Base-by-base conservation (phyloP, 2,113 vertebrate species). In the Orcinus orca region DNA sequence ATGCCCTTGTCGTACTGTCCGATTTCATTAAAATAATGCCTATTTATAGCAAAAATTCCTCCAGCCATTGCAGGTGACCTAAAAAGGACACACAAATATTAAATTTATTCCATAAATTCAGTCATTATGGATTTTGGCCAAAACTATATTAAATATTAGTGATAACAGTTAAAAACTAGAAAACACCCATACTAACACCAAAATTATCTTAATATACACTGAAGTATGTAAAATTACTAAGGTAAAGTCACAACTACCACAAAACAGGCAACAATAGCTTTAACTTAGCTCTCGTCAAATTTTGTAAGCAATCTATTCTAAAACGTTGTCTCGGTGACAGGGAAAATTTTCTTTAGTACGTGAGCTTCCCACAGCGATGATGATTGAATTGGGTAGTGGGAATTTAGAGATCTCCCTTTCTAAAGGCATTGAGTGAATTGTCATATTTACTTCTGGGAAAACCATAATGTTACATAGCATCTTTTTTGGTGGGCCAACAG, bases 61-160 rank as follows among this genome's bases (percentile, higher is more conserved):
- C 99, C 99, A 10, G 99, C 99, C 99, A 99, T 99, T 25, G 99
- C 99, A 63, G 99, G 99, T 33, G 99, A 99, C 98, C 99, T 99
- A 92, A 97, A 97, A 95, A 33, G 12, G 41, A 20, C 26, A 31
- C 87, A 70, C 2, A 90, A 13, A 70, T 36, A 70, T 63, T 9
- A 0, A 38, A 41, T 20, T 31, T 7, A 85, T 81, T 95, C 89
- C 9, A 92, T 18, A 50, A 77, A 36, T 62, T 85, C 1, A 26
- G 11, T 67, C 68, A 63, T 89, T 33, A 3, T 6, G 21, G 89
- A 62, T 80, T 86, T 50, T 50, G 36, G 70, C 92, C 81, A 92
- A 89, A 85, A 68, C 44, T 29, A 74, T 38, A 65, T 38, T 47
- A 8, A 70, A 62, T 91, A n/a, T n/a, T 81, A 67, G 31, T 29